Base-by-base conservation (phyloP, 2,797 vertebrate species). In the Thunnus albacares region DNA sequence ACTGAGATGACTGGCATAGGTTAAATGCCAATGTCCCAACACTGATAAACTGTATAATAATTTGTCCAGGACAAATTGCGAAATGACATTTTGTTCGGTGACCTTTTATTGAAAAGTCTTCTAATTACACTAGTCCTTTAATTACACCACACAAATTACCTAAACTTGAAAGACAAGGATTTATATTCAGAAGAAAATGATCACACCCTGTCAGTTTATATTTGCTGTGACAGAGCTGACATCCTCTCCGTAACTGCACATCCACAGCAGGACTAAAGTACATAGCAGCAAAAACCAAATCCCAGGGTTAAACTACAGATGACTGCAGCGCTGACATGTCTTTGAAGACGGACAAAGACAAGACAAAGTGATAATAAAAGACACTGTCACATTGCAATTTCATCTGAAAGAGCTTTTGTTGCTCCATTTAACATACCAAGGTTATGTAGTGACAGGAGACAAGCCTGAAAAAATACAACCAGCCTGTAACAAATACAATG, bases 341-440 rank as follows among this genome's bases (percentile, higher is more conserved):
- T 91, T 83, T 90, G 89, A 89, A 88, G 79, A 82, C 68, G 53
- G 79, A 87, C 80, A 90, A 81, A 90, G 80, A 85, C 82, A 59
- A 82, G 79, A 84, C 80, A 87, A 80, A 84, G 77, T 65, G 78
- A 89, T 84, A 84, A 90, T 82, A 85, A 82, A 89, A 87, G 81
- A 90, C 71, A 53, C 62, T 82, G 80, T 86, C 83, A 85, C 72
- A 67, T 58, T 81, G 80, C 80, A 77, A 67, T 90, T 90, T 89
- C 77, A 81, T 83, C 81, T 43, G 69, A 88, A 83, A 81, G 70
- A 85, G 57, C 69, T 43, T 62, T 75, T 79, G 87, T 86, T 87
- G 80, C 81, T 87, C 82, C 87, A 88, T 90, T 91, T 89, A 86
- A 88, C 86, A 89, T 49, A 82, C 80, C 90, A 89, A 90, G 89